Percentiles rank a stretch among this genome's conserved stretches.
phyloP scores from a whole-genome alignment of 2,888 invertebrate genomes.

The Drosophila barbarae region DNA sequence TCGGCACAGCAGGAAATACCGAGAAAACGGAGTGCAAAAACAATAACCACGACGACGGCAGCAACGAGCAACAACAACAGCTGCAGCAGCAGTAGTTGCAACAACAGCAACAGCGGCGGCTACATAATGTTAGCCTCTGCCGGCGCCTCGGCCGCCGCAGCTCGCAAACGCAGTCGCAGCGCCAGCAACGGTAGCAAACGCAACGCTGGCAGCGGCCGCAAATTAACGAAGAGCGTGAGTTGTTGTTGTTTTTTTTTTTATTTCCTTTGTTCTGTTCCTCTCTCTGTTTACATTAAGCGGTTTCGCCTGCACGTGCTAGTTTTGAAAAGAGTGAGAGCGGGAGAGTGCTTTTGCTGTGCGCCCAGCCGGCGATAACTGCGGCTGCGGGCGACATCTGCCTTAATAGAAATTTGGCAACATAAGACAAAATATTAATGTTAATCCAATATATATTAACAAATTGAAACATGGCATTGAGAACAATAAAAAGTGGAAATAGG shows the following conservation, averaged over 20 bases:
- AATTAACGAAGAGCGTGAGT: constrained; percentile 72
- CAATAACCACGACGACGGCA: constrained; percentile 10
- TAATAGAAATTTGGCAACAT: constrained; percentile 32
- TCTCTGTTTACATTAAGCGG: constrained; percentile 31
- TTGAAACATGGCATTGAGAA: background rate
- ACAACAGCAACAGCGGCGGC: constrained; percentile 16
- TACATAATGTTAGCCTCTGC: constrained; percentile 70
- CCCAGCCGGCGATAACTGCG: constrained; percentile 25
- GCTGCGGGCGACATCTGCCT: constrained; percentile 4
- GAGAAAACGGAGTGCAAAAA: constrained; percentile 14
- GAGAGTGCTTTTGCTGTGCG: constrained; percentile 20
- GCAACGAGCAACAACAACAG: constrained; percentile 24
- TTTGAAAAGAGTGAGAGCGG: constrained; percentile 10
- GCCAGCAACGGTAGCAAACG: constrained; percentile 61
- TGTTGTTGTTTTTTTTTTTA: constrained; percentile 23
- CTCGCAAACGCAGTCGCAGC: constrained; percentile 69
- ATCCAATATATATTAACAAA: constrained; percentile 8
- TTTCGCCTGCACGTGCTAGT: constrained; percentile 31
- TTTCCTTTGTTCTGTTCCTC: constrained; percentile 1
- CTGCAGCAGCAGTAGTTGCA: constrained; percentile 17
- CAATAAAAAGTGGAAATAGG: background rate
- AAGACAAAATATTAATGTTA: constrained; percentile 22
- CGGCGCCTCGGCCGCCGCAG: constrained; percentile 52
- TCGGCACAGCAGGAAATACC: background rate
- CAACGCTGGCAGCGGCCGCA: constrained; percentile 66